phyloP scores from a whole-genome alignment of 2,797 vertebrate species.

The Astyanax mexicanus region DNA sequence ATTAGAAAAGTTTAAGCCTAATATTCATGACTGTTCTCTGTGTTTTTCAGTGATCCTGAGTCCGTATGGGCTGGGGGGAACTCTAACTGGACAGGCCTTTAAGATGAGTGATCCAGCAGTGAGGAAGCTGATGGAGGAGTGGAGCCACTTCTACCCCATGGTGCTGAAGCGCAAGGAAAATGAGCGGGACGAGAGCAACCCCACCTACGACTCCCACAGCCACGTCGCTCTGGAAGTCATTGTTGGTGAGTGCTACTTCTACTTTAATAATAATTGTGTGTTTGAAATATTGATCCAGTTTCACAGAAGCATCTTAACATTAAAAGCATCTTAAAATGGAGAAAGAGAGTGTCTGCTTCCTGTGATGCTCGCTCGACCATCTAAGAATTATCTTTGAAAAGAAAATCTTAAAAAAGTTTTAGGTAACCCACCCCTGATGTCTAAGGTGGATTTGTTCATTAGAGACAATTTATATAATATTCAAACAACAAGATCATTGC shows the following conservation, averaged over 20 bases:
- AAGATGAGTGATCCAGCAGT: slow-evolving; percentile 96
- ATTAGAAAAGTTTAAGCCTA: not conserved
- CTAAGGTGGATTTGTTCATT: no score
- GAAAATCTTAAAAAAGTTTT: no score
- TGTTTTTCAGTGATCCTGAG: slow-evolving; percentile 88
- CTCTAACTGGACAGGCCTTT: slow-evolving; percentile 92
- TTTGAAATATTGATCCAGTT: no score
- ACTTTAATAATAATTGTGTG: no score
- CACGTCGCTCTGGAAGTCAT: slow-evolving; percentile 96
- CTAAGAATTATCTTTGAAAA: no score
- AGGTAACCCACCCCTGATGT: no score
- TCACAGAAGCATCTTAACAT: no score
- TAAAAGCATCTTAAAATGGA: no score
- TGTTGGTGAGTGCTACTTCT: slow-evolving; percentile 90
- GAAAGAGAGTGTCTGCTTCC: no score
- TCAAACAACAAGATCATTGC: no score
- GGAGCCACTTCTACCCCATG: slow-evolving; percentile 98
- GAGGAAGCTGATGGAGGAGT: slow-evolving; percentile 94
- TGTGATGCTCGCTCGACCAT: no score
- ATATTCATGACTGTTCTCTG: not conserved
- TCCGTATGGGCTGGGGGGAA: slow-evolving; percentile 93
- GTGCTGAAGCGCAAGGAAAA: slow-evolving; percentile 88
- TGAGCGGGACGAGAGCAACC: slow-evolving; percentile 80
- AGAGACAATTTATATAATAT: no score
- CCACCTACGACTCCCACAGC: slow-evolving; percentile 86